Conservation (phyloP, 2,113 vertebrate species). For the Chaetodon trifascialis region DNA sequence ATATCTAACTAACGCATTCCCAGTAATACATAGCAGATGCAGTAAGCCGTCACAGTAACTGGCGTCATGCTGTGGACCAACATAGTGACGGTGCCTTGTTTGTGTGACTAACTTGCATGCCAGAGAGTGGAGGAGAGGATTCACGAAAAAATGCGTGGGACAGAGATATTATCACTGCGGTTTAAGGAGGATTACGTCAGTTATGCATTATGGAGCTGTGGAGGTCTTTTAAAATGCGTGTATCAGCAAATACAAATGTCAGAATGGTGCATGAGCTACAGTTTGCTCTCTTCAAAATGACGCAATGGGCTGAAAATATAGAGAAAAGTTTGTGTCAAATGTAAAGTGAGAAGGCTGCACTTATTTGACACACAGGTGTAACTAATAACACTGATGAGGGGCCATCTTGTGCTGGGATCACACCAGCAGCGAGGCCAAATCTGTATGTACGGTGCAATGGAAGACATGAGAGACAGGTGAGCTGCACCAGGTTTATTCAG, state of each 20-base stretch:
- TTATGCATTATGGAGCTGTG: conserved; percentile 24
- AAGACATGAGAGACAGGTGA: too few relatives aligned
- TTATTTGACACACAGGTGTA: too few relatives aligned
- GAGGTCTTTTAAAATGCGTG: conserved; percentile 5
- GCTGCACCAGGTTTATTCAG: too few relatives aligned
- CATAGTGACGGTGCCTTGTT: conserved; percentile 43
- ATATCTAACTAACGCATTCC: conserved; percentile 45
- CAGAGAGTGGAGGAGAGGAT: conserved; percentile 29
- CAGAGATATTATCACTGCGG: conserved; percentile 33
- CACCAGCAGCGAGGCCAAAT: too few relatives aligned
- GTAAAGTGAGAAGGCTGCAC: background rate
- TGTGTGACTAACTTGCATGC: conserved; percentile 51
- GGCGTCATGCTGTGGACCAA: conserved; percentile 46
- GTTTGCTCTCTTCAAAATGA: background rate
- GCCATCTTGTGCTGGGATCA: too few relatives aligned
- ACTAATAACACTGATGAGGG: too few relatives aligned
- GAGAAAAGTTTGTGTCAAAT: background rate
- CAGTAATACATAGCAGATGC: conserved; percentile 72
- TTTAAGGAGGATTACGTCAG: conserved; percentile 23
- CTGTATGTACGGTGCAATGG: too few relatives aligned
- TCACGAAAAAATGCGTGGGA: conserved; percentile 22
- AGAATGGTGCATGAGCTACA: background rate
- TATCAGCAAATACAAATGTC: conserved; percentile 42
- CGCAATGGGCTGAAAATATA: background rate
- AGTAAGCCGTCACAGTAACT: conserved; percentile 44